Conservation (phyloP, 2,888 invertebrate species). For the Dynastes maya region DNA sequence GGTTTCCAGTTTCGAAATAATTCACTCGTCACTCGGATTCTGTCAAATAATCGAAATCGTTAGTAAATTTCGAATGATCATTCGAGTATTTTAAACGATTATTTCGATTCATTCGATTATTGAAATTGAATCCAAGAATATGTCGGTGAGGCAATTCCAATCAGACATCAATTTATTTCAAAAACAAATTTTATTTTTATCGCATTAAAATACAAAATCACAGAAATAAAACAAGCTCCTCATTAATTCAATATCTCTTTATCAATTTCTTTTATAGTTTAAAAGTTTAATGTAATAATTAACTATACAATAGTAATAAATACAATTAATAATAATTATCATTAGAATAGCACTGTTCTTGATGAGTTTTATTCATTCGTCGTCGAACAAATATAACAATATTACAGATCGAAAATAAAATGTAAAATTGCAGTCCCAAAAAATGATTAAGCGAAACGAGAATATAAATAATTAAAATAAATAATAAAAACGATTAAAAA, state of each 20-base stretch:
- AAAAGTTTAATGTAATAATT: conserved; percentile 43
- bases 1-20: too few relatives aligned
- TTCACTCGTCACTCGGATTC: too few relatives aligned
- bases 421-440: conserved; percentile 14
- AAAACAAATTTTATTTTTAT: conserved; percentile 47
- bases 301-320: conserved; percentile 45
- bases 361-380: background rate
- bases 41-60: too few relatives aligned
- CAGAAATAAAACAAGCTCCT: conserved; percentile 48
- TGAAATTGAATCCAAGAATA: too few relatives aligned
- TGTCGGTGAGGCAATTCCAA: too few relatives aligned
- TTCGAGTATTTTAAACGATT: too few relatives aligned
- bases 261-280: conserved; percentile 29
- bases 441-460: background rate
- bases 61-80: too few relatives aligned
- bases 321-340: conserved; percentile 28
- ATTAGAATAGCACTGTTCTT: conserved; percentile 36
- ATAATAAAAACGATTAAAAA: background rate
- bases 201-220: conserved; percentile 48
- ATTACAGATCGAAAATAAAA: conserved; percentile 38
- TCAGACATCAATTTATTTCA: conserved; percentile 16
- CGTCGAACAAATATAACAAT: conserved; percentile 18
- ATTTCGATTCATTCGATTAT: too few relatives aligned
- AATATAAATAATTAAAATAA: background rate
- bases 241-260: conserved; percentile 41